Conservation (phyloP, 2,888 invertebrate species). For the Orgyia antiqua region DNA sequence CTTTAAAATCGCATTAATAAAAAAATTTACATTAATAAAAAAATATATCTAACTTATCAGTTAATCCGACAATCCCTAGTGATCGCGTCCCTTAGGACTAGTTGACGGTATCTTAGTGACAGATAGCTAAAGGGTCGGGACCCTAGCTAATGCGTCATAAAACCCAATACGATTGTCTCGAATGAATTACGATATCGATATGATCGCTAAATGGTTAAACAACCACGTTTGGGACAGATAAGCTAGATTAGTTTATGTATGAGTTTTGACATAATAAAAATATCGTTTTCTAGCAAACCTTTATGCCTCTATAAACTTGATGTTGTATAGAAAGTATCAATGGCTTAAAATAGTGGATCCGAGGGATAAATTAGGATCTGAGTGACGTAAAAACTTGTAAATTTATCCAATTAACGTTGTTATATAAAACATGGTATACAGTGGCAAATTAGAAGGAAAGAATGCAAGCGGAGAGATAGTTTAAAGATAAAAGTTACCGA, state of each 20-base stretch:
- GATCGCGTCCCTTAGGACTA: conserved; percentile 49
- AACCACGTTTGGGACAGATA: conserved; percentile 29
- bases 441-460: conserved; percentile 22
- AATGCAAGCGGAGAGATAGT: conserved; percentile 15
- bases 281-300: too few relatives aligned
- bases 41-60: conserved; percentile 24
- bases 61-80: conserved; percentile 40
- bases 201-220: conserved; percentile 42
- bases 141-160: conserved; percentile 69
- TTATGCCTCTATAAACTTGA: too few relatives aligned
- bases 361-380: too few relatives aligned
- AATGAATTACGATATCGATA: conserved; percentile 50
- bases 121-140: conserved; percentile 49
- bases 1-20: too few relatives aligned
- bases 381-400: conserved; percentile 11
- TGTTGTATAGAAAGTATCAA: too few relatives aligned
- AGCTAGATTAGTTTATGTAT: conserved; percentile 25
- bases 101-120: conserved; percentile 67
- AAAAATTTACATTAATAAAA: too few relatives aligned
- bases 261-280: too few relatives aligned
- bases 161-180: conserved; percentile 63
- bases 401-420: conserved; percentile 21
- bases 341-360: too few relatives aligned
- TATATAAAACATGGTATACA: conserved; percentile 14
- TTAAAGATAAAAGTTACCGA: conserved; percentile 20